Percentiles rank a stretch among this genome's conserved stretches.
Evolutionary conservation across 2,888 invertebrate genomes (phyloP).

Genomic region (Piscicola geometra): DNA sequence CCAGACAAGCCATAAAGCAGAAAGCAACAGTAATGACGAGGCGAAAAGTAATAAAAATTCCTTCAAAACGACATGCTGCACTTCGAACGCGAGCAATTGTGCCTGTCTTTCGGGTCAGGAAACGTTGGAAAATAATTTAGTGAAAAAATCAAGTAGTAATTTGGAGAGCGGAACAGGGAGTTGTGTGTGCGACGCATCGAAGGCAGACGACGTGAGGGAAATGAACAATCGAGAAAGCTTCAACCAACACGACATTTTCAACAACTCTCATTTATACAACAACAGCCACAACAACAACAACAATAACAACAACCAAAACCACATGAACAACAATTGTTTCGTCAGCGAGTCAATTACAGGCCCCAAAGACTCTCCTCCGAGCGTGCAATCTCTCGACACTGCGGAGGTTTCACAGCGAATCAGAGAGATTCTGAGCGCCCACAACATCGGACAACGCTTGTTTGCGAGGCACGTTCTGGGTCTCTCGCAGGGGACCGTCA

Average conservation of each 20-base stretch:
- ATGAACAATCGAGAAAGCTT: not conserved
- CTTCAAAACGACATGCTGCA: not conserved
- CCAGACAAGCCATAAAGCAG: slow-evolving; percentile 1
- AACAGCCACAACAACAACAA: not conserved
- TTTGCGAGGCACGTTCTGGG: slow-evolving; percentile 98
- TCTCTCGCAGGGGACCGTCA: slow-evolving; percentile 89
- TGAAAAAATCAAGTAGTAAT: slow-evolving; percentile 8
- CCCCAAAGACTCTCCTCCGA: slow-evolving; percentile 26
- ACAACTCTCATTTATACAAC: not conserved
- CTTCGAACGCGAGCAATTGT: not conserved
- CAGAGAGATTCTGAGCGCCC: slow-evolving; percentile 84
- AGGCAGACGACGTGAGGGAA: slow-evolving; percentile 8
- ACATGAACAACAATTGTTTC: not conserved
- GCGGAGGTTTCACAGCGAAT: slow-evolving; percentile 83
- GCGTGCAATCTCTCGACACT: slow-evolving; percentile 68
- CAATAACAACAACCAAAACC: not conserved
- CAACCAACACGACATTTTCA: not conserved
- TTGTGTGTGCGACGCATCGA: slow-evolving; percentile 6
- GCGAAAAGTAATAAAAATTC: slow-evolving; percentile 5
- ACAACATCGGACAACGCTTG: slow-evolving; percentile 95
- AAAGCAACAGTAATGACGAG: not conserved
- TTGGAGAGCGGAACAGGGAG: slow-evolving; percentile 26
- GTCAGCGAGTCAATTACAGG: slow-evolving; percentile 6
- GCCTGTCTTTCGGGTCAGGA: not conserved
- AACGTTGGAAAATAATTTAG: not conserved